Evolutionary conservation across 2,888 invertebrate genomes (phyloP).

Genomic region (Erebia aethiops): DNA sequence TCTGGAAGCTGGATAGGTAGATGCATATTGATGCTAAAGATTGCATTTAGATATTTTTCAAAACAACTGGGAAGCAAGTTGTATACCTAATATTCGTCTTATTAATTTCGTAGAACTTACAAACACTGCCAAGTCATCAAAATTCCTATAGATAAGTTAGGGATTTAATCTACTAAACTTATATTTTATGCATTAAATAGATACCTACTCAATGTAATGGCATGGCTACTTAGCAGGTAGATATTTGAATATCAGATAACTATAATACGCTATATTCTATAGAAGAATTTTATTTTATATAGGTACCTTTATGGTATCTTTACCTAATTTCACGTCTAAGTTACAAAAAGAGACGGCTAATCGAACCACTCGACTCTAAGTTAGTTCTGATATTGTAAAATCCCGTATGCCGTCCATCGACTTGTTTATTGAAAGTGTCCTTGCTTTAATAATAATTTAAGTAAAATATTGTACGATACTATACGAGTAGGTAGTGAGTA

Average conservation of each 20-base stretch:
- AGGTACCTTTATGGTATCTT: neutral
- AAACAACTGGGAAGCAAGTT: neutral
- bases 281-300: conserved; percentile 14
- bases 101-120: conserved; percentile 11
- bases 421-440: conserved; percentile 53
- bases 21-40: neutral
- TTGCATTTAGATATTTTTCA: neutral
- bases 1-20: no score
- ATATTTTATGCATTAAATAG: neutral
- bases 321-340: conserved; percentile 15
- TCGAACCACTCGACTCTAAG: conserved; percentile 31
- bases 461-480: conserved; percentile 40
- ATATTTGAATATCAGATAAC: conserved; percentile 7
- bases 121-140: conserved; percentile 14
- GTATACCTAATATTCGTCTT: neutral
- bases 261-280: neutral
- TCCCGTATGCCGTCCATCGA: conserved; percentile 61
- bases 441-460: conserved; percentile 51
- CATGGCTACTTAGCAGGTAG: neutral
- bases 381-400: conserved; percentile 22
- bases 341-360: conserved; percentile 30
- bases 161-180: neutral
- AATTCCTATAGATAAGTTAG: neutral
- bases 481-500: conserved; percentile 19
- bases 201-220: neutral